Conservation (phyloP, 2,888 invertebrate genomes). For the Dioctria linearis region DNA sequence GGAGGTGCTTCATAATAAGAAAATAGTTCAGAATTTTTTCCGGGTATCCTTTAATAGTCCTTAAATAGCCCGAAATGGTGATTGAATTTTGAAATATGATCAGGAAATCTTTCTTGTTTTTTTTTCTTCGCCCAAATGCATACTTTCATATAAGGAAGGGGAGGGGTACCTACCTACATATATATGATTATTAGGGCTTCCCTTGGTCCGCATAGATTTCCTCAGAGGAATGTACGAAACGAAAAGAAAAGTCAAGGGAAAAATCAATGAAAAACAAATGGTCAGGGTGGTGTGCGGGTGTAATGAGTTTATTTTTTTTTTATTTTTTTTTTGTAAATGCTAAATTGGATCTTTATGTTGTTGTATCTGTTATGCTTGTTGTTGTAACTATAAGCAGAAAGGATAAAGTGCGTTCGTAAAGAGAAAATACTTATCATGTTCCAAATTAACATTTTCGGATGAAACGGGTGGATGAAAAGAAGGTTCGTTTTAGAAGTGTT, state of each 20-base stretch:
- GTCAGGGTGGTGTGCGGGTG: neutral
- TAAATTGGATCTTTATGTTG: slow-evolving; percentile 13
- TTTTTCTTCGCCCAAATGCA: neutral
- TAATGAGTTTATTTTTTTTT: slow-evolving; percentile 3
- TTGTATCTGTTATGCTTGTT: neutral
- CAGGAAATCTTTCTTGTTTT: neutral
- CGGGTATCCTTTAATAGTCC: slow-evolving; percentile 11
- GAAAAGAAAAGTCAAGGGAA: slow-evolving; percentile 22
- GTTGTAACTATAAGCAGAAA: neutral
- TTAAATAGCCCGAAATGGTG: slow-evolving; percentile 6
- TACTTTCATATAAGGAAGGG: neutral
- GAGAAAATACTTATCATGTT: slow-evolving; percentile 13
- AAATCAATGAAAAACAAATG: slow-evolving; percentile 31
- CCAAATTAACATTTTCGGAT: slow-evolving; percentile 33
- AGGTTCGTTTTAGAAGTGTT: neutral
- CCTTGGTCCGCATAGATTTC: neutral
- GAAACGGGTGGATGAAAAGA: neutral
- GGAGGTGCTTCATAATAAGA: neutral
- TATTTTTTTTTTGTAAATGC: neutral
- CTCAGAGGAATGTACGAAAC: neutral
- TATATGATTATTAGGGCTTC: slow-evolving; percentile 14
- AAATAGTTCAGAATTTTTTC: neutral
- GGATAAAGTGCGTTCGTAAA: neutral
- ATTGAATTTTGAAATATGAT: slow-evolving; percentile 32
- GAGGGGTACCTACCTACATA: neutral